Evolutionary conservation across 2,113 vertebrate genomes (phyloP).

Genomic region (Carettochelys insculpta): DNA sequence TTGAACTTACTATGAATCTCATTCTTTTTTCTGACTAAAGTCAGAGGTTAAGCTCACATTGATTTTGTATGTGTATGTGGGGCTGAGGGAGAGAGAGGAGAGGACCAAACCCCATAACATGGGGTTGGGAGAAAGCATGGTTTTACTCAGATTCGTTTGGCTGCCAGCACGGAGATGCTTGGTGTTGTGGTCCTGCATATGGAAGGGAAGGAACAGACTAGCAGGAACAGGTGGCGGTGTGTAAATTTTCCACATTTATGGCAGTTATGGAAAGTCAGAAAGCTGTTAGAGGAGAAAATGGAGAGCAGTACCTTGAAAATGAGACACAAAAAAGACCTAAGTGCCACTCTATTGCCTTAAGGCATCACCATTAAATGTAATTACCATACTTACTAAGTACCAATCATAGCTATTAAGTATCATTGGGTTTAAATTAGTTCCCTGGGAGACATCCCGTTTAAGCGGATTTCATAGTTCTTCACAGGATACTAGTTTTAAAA

Average conservation of each 20-base stretch:
- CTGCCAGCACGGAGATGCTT: background rate
- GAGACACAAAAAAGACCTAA: slow-evolving; percentile 67
- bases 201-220: slow-evolving; percentile 48
- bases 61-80: background rate
- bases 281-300: slow-evolving; percentile 65
- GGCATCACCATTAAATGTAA: slow-evolving; percentile 73
- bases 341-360: slow-evolving; percentile 69
- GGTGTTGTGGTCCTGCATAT: slow-evolving; percentile 4
- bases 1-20: slow-evolving; percentile 6
- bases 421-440: slow-evolving; percentile 73
- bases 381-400: slow-evolving; percentile 73
- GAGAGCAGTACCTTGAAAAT: slow-evolving; percentile 64
- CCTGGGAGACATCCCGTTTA: slow-evolving; percentile 68
- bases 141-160: slow-evolving; percentile 30
- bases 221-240: slow-evolving; percentile 55
- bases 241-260: slow-evolving; percentile 43
- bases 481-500: slow-evolving; percentile 60
- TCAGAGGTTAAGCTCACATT: background rate
- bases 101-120: background rate
- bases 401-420: slow-evolving; percentile 73
- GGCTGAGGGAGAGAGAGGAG: background rate
- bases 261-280: slow-evolving; percentile 59
- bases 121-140: slow-evolving; percentile 23
- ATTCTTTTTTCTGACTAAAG: slow-evolving; percentile 8
- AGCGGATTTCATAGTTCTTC: slow-evolving; percentile 66